Evolutionary conservation across 2,113 vertebrate species (phyloP), one percentile per base, ranked within the genome.

Genomic region (Cinclus mexicanus): DNA sequence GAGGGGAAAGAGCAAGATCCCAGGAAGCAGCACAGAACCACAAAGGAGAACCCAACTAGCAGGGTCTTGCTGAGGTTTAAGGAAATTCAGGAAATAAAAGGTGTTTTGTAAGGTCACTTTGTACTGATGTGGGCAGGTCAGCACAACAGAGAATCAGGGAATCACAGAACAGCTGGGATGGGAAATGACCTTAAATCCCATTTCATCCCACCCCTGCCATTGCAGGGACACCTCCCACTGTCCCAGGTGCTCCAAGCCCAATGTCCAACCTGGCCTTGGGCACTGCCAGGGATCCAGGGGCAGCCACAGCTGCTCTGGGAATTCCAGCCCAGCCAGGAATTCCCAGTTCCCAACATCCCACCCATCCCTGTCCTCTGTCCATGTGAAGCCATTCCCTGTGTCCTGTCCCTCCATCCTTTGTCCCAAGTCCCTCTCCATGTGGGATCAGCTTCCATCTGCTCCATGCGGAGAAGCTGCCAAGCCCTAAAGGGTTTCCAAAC

Each of bases 201-300:
- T 4, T 24, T 7, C 1, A 1, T 39, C 0, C 17, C 75, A 21
- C 0, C 46, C 29, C 10, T 79, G 29, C 41, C 49, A 49, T 35
- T 44, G 35, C 75, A 56, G 59, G 31, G 50, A 57, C 76, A 80
- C 39, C 26, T 78, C 0, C 37, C 55, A n/a, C 39, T 14, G 0
- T 19, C 55, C 39, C 64, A 78, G 64, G 55, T 42, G 72, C 14
- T 69, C 63, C 50, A 37, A 52, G 2, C 35, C 23, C 3, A 42
- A 15, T 46, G 1, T 50, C 65, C 82, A 87, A 0, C 29, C 65
- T 49, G 85, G 35, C 29, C 50, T 57, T 10, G 76, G 42, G 0
- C 67, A 72, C 35, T 57, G 0, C 49, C 76, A 64, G 76, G 67
- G 67, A 64, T 55, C 46, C 63, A 87, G 56, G 47, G 41, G 16